Evolutionary conservation across 2,797 vertebrate species (phyloP).

Genomic region (Taeniopygia guttata): DNA sequence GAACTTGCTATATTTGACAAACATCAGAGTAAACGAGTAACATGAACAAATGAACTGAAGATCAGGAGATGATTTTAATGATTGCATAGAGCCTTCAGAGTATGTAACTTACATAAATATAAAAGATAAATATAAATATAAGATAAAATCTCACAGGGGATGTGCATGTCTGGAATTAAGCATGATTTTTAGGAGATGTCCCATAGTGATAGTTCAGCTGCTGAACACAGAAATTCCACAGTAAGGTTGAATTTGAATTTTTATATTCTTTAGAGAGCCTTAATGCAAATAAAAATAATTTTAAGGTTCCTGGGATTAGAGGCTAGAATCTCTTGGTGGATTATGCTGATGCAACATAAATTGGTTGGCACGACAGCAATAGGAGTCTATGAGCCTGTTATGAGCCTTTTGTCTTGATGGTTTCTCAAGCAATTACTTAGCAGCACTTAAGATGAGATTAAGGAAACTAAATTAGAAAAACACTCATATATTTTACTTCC

Average conservation of each 20-base stretch:
- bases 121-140: neutral
- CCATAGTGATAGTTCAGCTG: neutral
- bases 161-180: neutral
- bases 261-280: neutral
- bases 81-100: neutral
- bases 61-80: neutral
- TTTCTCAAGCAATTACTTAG: slow-evolving; percentile 35
- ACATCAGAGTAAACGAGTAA: neutral
- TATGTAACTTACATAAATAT: too few species aligned
- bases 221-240: neutral
- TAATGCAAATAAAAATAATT: neutral
- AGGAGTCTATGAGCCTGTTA: neutral
- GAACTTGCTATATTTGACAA: neutral
- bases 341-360: neutral
- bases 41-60: neutral
- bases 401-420: neutral
- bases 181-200: neutral
- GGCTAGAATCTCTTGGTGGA: neutral
- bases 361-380: neutral
- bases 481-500: slow-evolving; percentile 53
- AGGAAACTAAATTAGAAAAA: slow-evolving; percentile 59
- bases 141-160: neutral
- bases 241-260: neutral
- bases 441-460: slow-evolving; percentile 51
- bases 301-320: neutral